Evolutionary conservation across 1,140 invertebrate genomes (phyloP), one percentile per base, ranked within the genome.

Genomic region (Drosophila melanogaster): DNA sequence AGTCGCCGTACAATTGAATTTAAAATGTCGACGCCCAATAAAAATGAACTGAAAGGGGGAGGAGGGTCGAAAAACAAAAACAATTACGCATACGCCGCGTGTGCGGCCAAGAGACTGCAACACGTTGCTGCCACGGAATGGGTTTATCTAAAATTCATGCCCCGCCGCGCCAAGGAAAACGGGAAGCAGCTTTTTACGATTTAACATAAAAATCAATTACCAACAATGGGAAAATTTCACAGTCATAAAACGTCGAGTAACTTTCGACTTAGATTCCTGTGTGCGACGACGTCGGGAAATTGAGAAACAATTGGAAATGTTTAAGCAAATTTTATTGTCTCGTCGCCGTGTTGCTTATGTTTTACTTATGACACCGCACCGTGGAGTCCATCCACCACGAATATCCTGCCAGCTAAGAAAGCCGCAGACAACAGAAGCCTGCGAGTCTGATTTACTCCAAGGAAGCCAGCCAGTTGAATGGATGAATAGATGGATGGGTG

Each of bases 161-260:
- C 56, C 43, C 47, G 41, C 15, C 58, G 14, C 46, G 47, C 11
- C 58, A n/a, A 41, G 4, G 15, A 22, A 26, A 7, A 44, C 47
- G 44, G 57, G 47, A 30, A 65, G 14, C 55, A 54, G 43, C 69
- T 69, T 87, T 87, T 87, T 87, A 87, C 83, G 83, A 87, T 87
- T 87, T 79, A 89, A 81, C 83, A 87, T 87, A 87, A 87, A 87
- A 87, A 87, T 87, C 83, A 87, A 87, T 87, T 87, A 89, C 83
- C 83, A 87, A 87, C 83, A 87, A 87, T 87, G 83, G 70, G 70
- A 83, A 83, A 83, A 87, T 87, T 87, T 87, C 79, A 58, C 83
- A 87, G 76, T 50, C 83, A 89, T 87, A 89, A 87, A 87, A 87
- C 85, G 67, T 66, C 70, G 71, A 72, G 58, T 64, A 81, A 81